phyloP scores from a whole-genome alignment of 2,113 vertebrate genomes.

The Ploceus nigricollis region DNA sequence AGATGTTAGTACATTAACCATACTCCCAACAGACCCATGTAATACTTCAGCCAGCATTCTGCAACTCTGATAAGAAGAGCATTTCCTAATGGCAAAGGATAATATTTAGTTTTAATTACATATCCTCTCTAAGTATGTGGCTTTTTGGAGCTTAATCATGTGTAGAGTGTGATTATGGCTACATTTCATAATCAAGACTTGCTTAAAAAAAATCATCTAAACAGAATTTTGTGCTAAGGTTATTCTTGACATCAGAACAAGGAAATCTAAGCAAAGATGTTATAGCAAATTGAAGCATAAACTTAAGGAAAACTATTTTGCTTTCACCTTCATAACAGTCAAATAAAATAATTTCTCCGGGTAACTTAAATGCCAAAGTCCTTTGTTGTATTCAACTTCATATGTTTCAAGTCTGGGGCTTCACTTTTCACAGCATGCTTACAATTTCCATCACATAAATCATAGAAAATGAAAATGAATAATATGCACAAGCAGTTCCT shows the following conservation, averaged over 20 bases:
- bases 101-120: constrained; percentile 21
- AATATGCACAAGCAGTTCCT: constrained; percentile 33
- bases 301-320: constrained; percentile 3
- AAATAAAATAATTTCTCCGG: neutral
- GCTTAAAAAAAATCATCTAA: neutral
- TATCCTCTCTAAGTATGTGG: neutral
- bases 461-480: constrained; percentile 11
- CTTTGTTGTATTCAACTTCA: constrained; percentile 1
- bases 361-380: neutral
- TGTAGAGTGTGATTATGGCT: neutral
- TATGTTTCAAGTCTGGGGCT: neutral
- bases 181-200: neutral
- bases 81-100: neutral
- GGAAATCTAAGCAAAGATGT: neutral
- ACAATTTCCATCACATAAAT: constrained; percentile 24
- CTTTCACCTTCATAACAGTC: neutral
- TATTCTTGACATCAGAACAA: neutral
- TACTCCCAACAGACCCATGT: neutral
- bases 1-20: constrained; percentile 16
- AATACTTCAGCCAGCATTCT: neutral
- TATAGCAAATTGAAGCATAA: neutral
- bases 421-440: constrained; percentile 1
- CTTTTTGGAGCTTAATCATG: neutral
- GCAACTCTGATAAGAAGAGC: neutral
- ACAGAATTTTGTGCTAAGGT: neutral